Evolutionary conservation across 1,140 invertebrate genomes (phyloP).

Genomic region (Papilio aristodemus): DNA sequence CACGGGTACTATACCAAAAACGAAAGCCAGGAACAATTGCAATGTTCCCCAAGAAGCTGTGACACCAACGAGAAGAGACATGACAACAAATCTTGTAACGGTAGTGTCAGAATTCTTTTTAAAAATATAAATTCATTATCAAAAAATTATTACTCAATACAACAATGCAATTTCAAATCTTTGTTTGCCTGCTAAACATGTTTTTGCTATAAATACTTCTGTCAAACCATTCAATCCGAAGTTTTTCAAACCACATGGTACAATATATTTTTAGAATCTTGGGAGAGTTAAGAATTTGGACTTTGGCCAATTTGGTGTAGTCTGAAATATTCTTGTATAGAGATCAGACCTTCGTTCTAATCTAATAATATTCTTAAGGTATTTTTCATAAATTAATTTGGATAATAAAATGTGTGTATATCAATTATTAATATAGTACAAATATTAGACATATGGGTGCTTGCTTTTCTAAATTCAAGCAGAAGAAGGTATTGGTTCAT

Average conservation of each 20-base stretch:
- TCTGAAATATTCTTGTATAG: conserved; percentile 28
- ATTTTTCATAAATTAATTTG: conserved; percentile 21
- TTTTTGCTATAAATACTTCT: conserved; percentile 13
- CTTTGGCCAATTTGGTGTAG: conserved; percentile 58
- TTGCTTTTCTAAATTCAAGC: conserved; percentile 74
- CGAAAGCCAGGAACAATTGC: conserved; percentile 76
- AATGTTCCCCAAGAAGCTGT: conserved; percentile 80
- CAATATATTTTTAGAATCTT: conserved; percentile 69
- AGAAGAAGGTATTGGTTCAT: conserved; percentile 63
- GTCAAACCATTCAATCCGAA: conserved; percentile 49
- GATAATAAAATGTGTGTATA: conserved; percentile 18
- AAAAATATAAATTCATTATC: not conserved
- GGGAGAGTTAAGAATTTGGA: conserved; percentile 60
- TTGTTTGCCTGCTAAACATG: conserved; percentile 16
- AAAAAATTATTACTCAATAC: not conserved
- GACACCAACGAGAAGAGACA: conserved; percentile 78
- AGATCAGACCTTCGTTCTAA: conserved; percentile 29
- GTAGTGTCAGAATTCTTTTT: conserved; percentile 47
- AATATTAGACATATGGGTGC: conserved; percentile 62
- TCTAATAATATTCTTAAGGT: conserved; percentile 26
- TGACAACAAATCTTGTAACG: conserved; percentile 75
- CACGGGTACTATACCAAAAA: conserved; percentile 78
- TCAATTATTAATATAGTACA: conserved; percentile 13
- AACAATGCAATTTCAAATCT: conserved; percentile 3
- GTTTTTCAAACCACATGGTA: conserved; percentile 56